Conservation (phyloP, 2,888 invertebrate genomes). For the Erebia palarica region DNA sequence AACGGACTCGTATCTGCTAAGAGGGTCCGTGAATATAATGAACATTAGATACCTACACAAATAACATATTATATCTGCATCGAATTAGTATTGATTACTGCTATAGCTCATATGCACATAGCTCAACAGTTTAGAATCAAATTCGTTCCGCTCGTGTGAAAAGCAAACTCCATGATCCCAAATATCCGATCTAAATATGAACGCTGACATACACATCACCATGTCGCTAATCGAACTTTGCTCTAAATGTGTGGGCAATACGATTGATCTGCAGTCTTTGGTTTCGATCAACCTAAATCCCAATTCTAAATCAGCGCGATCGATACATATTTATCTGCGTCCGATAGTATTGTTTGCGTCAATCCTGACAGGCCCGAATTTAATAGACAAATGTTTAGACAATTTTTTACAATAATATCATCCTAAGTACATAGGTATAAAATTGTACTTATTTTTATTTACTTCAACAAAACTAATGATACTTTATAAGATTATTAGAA, state of each 20-base stretch:
- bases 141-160: conserved; percentile 8
- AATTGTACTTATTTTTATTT: background rate
- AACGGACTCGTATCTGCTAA: too few species aligned
- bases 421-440: background rate
- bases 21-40: too few species aligned
- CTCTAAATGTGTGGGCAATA: conserved; percentile 23
- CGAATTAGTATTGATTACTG: conserved; percentile 1
- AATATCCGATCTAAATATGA: conserved; percentile 31
- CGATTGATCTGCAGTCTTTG: conserved; percentile 34
- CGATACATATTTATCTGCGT: conserved; percentile 31
- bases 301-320: conserved; percentile 35
- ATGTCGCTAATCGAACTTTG: conserved; percentile 36
- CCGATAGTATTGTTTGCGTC: conserved; percentile 35
- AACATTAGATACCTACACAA: background rate
- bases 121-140: conserved; percentile 6
- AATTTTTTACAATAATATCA: background rate
- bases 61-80: background rate
- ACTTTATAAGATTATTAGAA: background rate
- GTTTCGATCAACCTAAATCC: conserved; percentile 38
- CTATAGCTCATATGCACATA: background rate
- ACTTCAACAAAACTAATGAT: background rate
- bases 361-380: conserved; percentile 23
- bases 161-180: conserved; percentile 26
- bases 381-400: background rate
- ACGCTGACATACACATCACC: conserved; percentile 20